Percentiles rank a stretch among this genome's conserved stretches.
Conservation (phyloP, 2,113 vertebrate genomes). For the Gobio gobio region DNA sequence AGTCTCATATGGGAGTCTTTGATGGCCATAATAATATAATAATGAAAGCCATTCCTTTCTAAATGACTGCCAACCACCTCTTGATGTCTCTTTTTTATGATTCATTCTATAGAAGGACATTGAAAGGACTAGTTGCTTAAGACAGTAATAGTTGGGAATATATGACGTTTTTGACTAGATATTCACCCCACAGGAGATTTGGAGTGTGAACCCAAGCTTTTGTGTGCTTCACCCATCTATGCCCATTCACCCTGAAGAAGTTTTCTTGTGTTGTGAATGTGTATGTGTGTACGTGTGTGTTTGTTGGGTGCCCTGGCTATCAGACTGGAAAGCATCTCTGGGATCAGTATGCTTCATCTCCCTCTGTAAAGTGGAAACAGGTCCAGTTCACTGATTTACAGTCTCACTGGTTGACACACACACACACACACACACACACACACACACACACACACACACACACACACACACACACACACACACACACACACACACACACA, state of each 20-base stretch:
- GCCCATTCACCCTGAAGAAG: background rate
- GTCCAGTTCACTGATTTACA: slow-evolving; percentile 47
- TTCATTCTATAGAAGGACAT: background rate
- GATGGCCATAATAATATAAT: slow-evolving; percentile 4
- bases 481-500: background rate
- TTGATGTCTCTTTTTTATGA: slow-evolving; percentile 5
- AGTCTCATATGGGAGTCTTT: slow-evolving; percentile 12
- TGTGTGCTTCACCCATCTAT: background rate
- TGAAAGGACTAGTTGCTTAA: background rate
- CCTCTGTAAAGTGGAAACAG: slow-evolving; percentile 41
- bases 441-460: background rate
- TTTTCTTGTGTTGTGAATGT: too few relatives aligned
- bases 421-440: background rate
- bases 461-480: background rate
- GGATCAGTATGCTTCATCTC: slow-evolving; percentile 55
- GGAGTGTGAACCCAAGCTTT: background rate
- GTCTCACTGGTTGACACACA: background rate
- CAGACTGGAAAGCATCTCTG: slow-evolving; percentile 8
- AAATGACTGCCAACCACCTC: background rate
- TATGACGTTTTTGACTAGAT: background rate
- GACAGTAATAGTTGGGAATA: background rate
- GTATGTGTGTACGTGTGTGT: background rate
- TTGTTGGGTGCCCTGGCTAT: background rate
- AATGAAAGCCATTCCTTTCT: slow-evolving; percentile 14
- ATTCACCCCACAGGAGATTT: background rate